phyloP scores from a whole-genome alignment of 2,113 vertebrate genomes.

The Oryzias woworae region DNA sequence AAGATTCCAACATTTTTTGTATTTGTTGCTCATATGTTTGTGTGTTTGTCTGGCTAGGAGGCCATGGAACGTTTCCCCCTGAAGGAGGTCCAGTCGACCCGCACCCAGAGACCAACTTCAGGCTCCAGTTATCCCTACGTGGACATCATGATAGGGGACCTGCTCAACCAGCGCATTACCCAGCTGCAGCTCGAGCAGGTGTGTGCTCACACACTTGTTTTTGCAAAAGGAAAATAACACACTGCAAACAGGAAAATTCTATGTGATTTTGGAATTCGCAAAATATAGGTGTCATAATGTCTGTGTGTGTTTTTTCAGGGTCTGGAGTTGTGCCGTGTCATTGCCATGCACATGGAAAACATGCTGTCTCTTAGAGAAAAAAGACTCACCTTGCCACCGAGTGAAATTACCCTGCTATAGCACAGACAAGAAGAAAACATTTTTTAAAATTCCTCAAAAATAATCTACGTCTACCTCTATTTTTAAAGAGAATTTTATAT shows the following conservation, averaged over 20 bases:
- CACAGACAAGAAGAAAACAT: conserved; percentile 13
- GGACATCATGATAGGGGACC: conserved; percentile 88
- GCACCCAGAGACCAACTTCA: conserved; percentile 87
- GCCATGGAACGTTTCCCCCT: conserved; percentile 85
- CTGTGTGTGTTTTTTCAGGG: conserved; percentile 74
- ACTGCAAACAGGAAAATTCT: too few relatives aligned
- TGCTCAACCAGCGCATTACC: conserved; percentile 84
- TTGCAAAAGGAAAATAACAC: not conserved
- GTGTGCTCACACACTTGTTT: conserved; percentile 15
- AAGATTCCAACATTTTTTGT: not conserved
- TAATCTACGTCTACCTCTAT: conserved; percentile 61
- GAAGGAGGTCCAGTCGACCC: conserved; percentile 91
- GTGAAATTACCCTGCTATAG: conserved; percentile 95
- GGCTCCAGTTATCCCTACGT: conserved; percentile 93
- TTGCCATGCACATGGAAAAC: conserved; percentile 92
- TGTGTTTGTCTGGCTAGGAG: conserved; percentile 76
- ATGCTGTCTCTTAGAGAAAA: conserved; percentile 89
- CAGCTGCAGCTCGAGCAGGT: conserved; percentile 97
- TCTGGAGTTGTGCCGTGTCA: conserved; percentile 91
- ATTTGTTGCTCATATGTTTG: not conserved
- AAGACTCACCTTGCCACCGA: conserved; percentile 91
- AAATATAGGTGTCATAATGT: not conserved
- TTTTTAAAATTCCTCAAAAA: conserved; percentile 24
- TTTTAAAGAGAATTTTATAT: conserved; percentile 32
- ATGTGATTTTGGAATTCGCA: too few relatives aligned